These are phyloP conservation scores for Peribatodes rhomboidaria DNA, from an alignment of 2,888 invertebrate genomes.

Conservation along the genomic window DNA sequence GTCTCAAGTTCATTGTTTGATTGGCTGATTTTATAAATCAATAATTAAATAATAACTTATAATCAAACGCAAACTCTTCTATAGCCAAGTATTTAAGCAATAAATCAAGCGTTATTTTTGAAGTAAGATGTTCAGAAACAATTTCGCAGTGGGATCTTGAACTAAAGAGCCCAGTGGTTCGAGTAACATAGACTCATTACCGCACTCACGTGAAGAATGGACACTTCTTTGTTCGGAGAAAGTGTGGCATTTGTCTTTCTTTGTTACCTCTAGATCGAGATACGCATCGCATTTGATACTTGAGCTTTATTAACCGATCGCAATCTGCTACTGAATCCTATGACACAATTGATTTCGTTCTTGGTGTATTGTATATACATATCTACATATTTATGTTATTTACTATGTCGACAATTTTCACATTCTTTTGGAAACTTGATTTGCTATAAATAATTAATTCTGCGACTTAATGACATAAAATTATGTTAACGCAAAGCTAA, in stretches of 20 bases:
- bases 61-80: no score
- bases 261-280: conserved; percentile 66
- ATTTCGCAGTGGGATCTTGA: conserved; percentile 8
- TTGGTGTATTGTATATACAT: neutral
- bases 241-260: conserved; percentile 78
- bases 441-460: neutral
- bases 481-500: no score
- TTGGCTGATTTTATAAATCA: no score
- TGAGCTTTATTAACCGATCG: conserved; percentile 54
- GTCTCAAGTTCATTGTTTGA: no score
- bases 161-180: conserved; percentile 33
- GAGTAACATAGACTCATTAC: conserved; percentile 76
- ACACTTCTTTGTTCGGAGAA: conserved; percentile 75
- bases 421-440: no score
- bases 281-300: conserved; percentile 60
- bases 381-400: neutral
- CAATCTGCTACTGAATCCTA: conserved; percentile 55
- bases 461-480: neutral
- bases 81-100: no score
- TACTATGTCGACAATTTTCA: no score
- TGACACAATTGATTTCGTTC: conserved; percentile 47
- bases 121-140: neutral
- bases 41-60: no score
- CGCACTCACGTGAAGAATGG: conserved; percentile 72
- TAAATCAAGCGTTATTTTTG: no score